Base-by-base conservation (phyloP, 2,113 vertebrate genomes). In the Nannospalax galili region DNA sequence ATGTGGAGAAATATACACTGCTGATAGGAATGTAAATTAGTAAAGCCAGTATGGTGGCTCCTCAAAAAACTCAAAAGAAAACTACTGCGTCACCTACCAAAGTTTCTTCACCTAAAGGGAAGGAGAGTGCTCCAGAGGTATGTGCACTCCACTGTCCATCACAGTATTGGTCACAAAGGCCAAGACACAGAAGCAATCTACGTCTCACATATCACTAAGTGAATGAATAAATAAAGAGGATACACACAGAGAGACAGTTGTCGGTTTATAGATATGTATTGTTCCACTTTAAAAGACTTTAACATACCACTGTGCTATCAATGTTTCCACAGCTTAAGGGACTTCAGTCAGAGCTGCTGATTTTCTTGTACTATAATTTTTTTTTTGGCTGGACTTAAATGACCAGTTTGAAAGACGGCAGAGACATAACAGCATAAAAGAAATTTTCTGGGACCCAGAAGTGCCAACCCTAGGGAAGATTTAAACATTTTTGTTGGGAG, bases 351-450 rank as follows among this genome's bases (percentile, higher is more conserved):
- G 35, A 93, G 69, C 26, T 88, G 40, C 4, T 78, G 35, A n/a
- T 88, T 81, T 96, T 62, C 40, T 77, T n/a, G 7, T 17, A 37
- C 22, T 78, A 28, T 15, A 24, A 37, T 92, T 86, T 95, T 74
- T 95, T 74, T 52, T 82, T 52, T 62, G 22, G 37, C n/a, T 86
- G 28, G 65, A 90, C 62, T 58, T 94, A 85, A 81, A 92, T n/a
- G 52, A 95, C 80, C 56, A 14, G 1, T 60, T 69, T 64, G 10
- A 84, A 87, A 85, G 45, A 90, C 28, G 60, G 52, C 8, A 62
- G 69, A 90, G 79, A 78, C 26, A 20, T n/a, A 82, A 62, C 40
- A 64, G 60, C 35, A 17, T 28, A 60, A 92, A 94, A 92, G 32
- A 48, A 81, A 75, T 58, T 74, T 90, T 64, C 77, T 81, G n/a